Evolutionary conservation across 2,888 invertebrate species (phyloP).

Genomic region (Rosalia funebris): DNA sequence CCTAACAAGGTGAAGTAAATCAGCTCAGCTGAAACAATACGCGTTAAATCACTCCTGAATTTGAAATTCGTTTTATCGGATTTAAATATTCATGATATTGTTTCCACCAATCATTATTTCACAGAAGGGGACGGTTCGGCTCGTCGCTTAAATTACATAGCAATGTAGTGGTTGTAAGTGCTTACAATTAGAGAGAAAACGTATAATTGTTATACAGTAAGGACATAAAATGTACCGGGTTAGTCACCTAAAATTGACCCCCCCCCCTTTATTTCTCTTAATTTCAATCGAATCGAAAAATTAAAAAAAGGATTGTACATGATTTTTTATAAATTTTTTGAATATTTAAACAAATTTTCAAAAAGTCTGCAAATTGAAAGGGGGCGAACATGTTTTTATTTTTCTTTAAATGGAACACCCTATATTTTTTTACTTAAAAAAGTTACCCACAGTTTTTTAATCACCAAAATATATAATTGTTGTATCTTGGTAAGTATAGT

Average conservation of each 20-base stretch:
- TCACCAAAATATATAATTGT: no score
- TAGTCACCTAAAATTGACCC: background rate
- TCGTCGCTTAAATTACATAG: background rate
- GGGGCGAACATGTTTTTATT: no score
- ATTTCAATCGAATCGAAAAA: background rate
- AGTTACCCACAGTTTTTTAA: no score
- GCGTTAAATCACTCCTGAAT: constrained; percentile 25
- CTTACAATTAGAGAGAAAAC: background rate
- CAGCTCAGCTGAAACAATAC: constrained; percentile 21
- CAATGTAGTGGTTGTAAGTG: background rate
- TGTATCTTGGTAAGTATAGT: no score
- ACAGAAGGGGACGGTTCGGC: background rate
- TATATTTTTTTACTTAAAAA: no score
- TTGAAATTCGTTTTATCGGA: constrained; percentile 25
- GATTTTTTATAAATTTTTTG: background rate
- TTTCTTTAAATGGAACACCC: no score
- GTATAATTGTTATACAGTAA: background rate
- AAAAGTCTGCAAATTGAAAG: no score
- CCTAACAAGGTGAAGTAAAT: constrained; percentile 27
- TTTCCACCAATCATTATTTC: constrained; percentile 18
- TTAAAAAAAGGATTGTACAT: background rate
- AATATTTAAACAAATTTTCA: no score
- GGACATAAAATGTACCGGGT: background rate
- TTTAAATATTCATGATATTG: constrained; percentile 24
- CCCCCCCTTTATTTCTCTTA: background rate